Evolutionary conservation across 92 coral and sea anemone genomes (phyloP), one percentile per base, ranked within the genome.

Genomic region (Chrysogorgia sp.): DNA sequence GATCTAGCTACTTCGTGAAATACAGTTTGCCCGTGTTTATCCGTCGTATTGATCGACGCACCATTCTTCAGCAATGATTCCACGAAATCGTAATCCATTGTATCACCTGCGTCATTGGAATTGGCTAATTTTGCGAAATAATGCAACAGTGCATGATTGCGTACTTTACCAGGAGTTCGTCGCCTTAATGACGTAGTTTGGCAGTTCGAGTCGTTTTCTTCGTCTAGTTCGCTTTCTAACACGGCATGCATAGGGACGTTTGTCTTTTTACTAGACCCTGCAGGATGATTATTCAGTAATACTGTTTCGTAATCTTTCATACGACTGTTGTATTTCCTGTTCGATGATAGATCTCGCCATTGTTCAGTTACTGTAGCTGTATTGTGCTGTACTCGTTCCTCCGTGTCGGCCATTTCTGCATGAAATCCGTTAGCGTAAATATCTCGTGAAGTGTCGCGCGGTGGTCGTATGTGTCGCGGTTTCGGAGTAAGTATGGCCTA

Each of bases 1-100:
- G 92, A 97, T 31, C 98, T 48, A 0, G 97, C 92, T 5, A 97
- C 97, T 85, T 94, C 97, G 75, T 94, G 98, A 67, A 94, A 75
- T 9, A 92, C 63, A 0, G 92, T 87, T 84, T 94, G 98, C 1
- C 98, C 98, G 50, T 94, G 97, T 57, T 92, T 83, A 84, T 94
- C 98, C 10, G 90, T 81, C 4, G 89, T 90, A 68, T 86, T 90
- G 2, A 90, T 79, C 12, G 90, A 84, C 21, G 98, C 98, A 17
- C 98, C 98, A 30, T 83, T 87, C 65, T 84, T 81, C 43, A 94
- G 82, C 28, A 94, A 69, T 10, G 97, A 89, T 19, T 90, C 91
- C 0, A 94, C 97, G 69, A 94, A 94, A 52, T 94, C 98, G 58
- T 91, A 81, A 26, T 94, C 98, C 17, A 94, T 91, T 0, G 86